Percentiles rank a stretch among this genome's conserved stretches.
Evolutionary conservation across 2,113 vertebrate species (phyloP).

Genomic region (Lasiurus cinereus): DNA sequence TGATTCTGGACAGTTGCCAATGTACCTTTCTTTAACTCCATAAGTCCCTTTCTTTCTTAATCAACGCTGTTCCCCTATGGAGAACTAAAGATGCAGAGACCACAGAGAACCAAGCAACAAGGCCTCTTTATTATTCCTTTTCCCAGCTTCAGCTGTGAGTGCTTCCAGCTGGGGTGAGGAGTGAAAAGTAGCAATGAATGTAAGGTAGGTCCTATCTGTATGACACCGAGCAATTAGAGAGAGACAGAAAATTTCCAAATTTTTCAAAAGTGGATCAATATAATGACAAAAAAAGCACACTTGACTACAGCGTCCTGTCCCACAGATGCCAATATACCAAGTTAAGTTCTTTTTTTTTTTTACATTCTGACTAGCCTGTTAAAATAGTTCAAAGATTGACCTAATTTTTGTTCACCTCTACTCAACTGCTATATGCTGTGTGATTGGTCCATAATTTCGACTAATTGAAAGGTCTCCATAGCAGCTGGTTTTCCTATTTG

Average conservation of each 20-base stretch:
- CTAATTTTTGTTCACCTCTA: slow-evolving; percentile 64
- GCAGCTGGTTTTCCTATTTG: slow-evolving; percentile 54
- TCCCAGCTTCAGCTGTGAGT: background rate
- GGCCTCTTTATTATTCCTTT: background rate
- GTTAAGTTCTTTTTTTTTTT: slow-evolving; percentile 8
- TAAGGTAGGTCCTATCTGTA: slow-evolving; percentile 1
- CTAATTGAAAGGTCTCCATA: slow-evolving; percentile 65
- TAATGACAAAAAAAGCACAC: slow-evolving; percentile 59
- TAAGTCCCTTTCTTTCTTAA: slow-evolving; percentile 45
- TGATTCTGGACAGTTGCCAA: slow-evolving; percentile 3
- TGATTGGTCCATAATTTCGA: slow-evolving; percentile 28
- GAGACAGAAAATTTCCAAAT: slow-evolving; percentile 20
- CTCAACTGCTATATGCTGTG: background rate
- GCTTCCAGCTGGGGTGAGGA: slow-evolving; percentile 31
- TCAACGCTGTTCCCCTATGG: background rate
- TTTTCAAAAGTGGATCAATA: slow-evolving; percentile 35
- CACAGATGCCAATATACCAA: slow-evolving; percentile 28
- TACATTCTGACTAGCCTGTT: slow-evolving; percentile 32
- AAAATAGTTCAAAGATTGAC: slow-evolving; percentile 70
- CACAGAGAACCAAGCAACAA: slow-evolving; percentile 37
- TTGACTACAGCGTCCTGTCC: slow-evolving; percentile 41
- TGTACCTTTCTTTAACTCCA: background rate
- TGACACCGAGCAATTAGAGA: slow-evolving; percentile 61
- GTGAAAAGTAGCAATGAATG: background rate
- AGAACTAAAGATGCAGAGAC: slow-evolving; percentile 18